Evolutionary conservation across 2,797 vertebrate species (phyloP).

Genomic region (Salarias fasciatus): DNA sequence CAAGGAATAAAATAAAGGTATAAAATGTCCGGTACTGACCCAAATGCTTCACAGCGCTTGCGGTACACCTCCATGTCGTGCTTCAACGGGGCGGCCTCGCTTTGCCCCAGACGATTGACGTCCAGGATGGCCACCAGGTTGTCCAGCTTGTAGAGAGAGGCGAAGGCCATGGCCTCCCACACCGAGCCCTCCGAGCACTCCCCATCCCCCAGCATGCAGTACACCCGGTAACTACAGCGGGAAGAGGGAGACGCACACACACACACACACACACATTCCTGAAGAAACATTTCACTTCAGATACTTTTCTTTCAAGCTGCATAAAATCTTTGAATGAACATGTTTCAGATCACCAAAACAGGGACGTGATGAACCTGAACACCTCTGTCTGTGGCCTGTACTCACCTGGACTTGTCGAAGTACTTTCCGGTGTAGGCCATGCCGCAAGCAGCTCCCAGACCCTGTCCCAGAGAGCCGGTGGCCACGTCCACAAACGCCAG

Average conservation of each 20-base stretch:
- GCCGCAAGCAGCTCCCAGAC: conserved; percentile 88
- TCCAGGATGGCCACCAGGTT: conserved; percentile 90
- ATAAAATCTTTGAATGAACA: no score
- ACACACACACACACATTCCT: no score
- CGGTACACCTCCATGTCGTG: conserved; percentile 82
- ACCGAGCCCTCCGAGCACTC: conserved; percentile 90
- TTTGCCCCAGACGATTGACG: conserved; percentile 87
- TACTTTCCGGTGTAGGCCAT: conserved; percentile 93
- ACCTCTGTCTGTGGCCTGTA: neutral
- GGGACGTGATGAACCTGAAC: no score
- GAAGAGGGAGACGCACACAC: neutral
- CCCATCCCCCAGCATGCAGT: conserved; percentile 88
- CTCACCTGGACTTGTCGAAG: conserved; percentile 90
- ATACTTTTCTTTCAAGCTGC: no score
- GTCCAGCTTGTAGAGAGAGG: conserved; percentile 86
- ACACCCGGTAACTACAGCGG: conserved; percentile 86
- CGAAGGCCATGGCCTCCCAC: conserved; percentile 93
- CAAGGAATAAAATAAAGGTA: neutral
- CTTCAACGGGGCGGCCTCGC: conserved; percentile 84
- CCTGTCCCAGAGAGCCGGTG: conserved; percentile 90
- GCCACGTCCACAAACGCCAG: conserved; percentile 88
- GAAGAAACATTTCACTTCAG: no score
- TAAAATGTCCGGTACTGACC: conserved; percentile 72
- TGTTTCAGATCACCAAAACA: no score
- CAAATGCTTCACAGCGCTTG: conserved; percentile 90